phyloP scores from a whole-genome alignment of 2,888 invertebrate genomes.

The Plutella xylostella region DNA sequence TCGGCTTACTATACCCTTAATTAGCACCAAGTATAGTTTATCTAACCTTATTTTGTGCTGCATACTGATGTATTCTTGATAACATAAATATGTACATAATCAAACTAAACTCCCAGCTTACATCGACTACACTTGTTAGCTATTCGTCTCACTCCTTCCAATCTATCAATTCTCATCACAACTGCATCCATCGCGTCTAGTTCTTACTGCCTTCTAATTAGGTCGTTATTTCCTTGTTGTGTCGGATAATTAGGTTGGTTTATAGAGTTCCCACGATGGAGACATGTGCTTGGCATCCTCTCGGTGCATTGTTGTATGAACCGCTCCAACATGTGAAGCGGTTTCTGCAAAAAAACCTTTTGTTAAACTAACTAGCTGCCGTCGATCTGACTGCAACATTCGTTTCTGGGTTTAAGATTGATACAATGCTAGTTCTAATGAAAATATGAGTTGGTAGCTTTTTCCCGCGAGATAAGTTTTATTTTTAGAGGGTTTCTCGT shows the following conservation, averaged over 20 bases:
- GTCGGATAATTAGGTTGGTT: not conserved
- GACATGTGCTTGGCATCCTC: slow-evolving; percentile 5
- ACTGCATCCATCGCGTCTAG: not conserved
- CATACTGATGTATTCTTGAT: too few relatives aligned
- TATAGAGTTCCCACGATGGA: slow-evolving; percentile 3
- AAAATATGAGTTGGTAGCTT: too few relatives aligned
- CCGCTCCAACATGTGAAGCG: not conserved
- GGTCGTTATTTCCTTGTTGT: not conserved
- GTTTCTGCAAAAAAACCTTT: slow-evolving; percentile 4
- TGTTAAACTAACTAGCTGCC: not conserved
- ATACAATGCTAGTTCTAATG: too few relatives aligned
- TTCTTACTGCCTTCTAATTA: not conserved
- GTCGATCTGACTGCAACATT: too few relatives aligned
- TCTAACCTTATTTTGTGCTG: too few relatives aligned
- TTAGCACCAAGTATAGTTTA: too few relatives aligned
- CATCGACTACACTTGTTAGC: slow-evolving; percentile 2
- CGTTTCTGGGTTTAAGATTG: too few relatives aligned
- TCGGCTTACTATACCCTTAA: too few relatives aligned
- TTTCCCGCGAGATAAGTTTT: too few relatives aligned
- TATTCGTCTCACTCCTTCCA: not conserved
- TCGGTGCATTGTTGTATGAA: slow-evolving; percentile 7
- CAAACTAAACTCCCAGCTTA: too few relatives aligned
- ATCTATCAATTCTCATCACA: not conserved
- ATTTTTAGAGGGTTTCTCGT: too few relatives aligned
- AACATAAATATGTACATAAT: too few relatives aligned